A percentile compares a stretch with the other conserved stretches of the same genome.
Evolutionary conservation across 2,113 vertebrate genomes (phyloP).

Genomic region (Raja brachyura): DNA sequence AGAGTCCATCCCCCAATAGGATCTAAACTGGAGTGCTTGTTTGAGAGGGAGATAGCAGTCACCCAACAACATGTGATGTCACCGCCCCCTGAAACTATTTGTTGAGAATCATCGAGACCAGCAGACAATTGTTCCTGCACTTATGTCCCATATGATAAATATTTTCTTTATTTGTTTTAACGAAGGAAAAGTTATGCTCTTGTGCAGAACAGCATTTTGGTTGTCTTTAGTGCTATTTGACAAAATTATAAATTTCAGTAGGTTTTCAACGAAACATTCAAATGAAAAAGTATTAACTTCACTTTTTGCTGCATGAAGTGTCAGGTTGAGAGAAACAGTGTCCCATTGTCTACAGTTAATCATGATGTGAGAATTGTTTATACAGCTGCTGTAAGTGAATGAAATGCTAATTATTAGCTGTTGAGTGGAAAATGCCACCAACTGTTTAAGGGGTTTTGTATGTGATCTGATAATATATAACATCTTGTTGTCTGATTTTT

Average conservation of each 20-base stretch:
- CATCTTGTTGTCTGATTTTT: not conserved
- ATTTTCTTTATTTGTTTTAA: not conserved
- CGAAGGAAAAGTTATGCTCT: not conserved
- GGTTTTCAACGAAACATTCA: not conserved
- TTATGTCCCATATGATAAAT: not conserved
- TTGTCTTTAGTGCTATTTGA: not conserved
- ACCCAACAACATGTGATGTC: no score
- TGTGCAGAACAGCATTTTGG: not conserved
- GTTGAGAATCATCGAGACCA: not conserved
- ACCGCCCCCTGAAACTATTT: not conserved
- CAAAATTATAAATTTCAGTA: not conserved
- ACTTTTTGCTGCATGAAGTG: not conserved
- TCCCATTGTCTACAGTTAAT: not conserved
- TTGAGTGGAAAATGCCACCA: slow-evolving; percentile 7
- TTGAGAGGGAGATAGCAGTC: no score
- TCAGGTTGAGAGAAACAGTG: not conserved
- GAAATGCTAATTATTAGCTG: slow-evolving; percentile 1
- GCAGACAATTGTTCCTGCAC: not conserved
- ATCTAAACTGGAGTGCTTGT: no score
- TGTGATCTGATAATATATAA: not conserved
- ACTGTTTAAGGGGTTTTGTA: not conserved
- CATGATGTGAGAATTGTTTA: slow-evolving; percentile 3
- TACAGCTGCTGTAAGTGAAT: slow-evolving; percentile 2
- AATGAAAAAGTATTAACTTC: not conserved
- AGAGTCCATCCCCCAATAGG: no score